Conservation (phyloP, 1,140 invertebrate genomes). For the Nasonia giraulti region DNA sequence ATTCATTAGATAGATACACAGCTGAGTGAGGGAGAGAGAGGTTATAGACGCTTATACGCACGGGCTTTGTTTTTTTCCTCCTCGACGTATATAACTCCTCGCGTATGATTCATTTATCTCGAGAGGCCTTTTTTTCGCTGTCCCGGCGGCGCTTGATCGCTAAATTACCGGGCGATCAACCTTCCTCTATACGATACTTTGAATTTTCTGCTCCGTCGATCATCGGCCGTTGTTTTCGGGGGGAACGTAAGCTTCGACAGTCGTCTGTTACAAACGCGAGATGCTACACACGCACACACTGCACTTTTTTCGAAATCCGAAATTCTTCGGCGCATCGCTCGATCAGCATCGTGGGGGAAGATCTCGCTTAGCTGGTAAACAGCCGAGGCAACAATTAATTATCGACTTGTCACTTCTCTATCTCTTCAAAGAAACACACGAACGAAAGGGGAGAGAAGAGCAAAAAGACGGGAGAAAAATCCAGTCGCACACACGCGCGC, state of each 20-base stretch:
- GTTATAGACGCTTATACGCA: not conserved
- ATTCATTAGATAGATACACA: constrained; percentile 33
- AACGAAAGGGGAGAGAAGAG: not conserved
- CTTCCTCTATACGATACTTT: not conserved
- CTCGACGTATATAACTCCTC: not conserved
- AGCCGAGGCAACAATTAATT: constrained; percentile 41
- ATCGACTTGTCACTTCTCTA: constrained; percentile 42
- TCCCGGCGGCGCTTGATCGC: not conserved
- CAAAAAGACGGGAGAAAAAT: constrained; percentile 12
- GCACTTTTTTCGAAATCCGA: no score
- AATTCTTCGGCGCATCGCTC: no score
- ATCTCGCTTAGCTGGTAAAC: constrained; percentile 34
- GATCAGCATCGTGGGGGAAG: no score
- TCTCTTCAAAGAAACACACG: constrained; percentile 6
- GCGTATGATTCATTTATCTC: not conserved
- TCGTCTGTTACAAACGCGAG: not conserved
- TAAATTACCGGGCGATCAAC: not conserved
- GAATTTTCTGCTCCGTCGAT: not conserved
- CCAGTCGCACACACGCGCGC: not conserved
- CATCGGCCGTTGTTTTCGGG: not conserved
- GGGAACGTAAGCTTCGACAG: not conserved
- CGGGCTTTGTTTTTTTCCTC: not conserved
- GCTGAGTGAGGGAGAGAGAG: not conserved
- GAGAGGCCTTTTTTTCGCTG: not conserved
- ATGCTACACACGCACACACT: no score